Conservation (phyloP, 2,888 invertebrate genomes). For the Ophion slaviceki region DNA sequence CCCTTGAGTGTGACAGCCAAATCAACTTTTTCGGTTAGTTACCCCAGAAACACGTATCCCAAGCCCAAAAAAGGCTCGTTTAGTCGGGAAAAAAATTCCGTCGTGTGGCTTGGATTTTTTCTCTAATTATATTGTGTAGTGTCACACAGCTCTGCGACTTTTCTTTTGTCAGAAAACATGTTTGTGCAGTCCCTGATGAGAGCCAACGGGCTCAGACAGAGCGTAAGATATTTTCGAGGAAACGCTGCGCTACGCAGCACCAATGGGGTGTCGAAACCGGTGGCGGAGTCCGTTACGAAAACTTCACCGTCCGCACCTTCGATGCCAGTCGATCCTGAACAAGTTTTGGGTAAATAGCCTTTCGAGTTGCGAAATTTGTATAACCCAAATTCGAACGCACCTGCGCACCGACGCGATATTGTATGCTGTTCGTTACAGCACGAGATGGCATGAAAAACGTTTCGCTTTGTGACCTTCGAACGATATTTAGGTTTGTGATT, state of each 20-base stretch:
- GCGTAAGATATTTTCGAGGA: constrained; percentile 53
- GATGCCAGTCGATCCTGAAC: constrained; percentile 15
- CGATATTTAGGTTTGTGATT: no score
- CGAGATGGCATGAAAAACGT: no score
- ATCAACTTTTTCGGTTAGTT: constrained; percentile 41
- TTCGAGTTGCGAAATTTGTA: not conserved
- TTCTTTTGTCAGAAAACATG: constrained; percentile 43
- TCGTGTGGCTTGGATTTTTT: not conserved
- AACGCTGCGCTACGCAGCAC: constrained; percentile 45
- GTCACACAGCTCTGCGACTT: constrained; percentile 1
- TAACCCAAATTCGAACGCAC: not conserved
- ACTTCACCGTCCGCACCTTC: not conserved
- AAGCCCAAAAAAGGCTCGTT: not conserved
- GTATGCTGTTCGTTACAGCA: not conserved
- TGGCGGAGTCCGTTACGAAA: not conserved
- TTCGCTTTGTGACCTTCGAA: no score
- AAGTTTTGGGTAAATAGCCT: constrained; percentile 40
- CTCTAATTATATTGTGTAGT: constrained; percentile 29
- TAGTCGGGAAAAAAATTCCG: not conserved
- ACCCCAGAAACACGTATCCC: not conserved
- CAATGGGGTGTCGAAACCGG: constrained; percentile 40
- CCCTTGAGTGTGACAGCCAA: not conserved
- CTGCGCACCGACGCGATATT: not conserved
- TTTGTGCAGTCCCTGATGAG: constrained; percentile 30
- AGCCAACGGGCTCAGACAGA: constrained; percentile 30